Base-by-base conservation (phyloP, 2,113 vertebrate species). In the Syrrhaptes paradoxus region DNA sequence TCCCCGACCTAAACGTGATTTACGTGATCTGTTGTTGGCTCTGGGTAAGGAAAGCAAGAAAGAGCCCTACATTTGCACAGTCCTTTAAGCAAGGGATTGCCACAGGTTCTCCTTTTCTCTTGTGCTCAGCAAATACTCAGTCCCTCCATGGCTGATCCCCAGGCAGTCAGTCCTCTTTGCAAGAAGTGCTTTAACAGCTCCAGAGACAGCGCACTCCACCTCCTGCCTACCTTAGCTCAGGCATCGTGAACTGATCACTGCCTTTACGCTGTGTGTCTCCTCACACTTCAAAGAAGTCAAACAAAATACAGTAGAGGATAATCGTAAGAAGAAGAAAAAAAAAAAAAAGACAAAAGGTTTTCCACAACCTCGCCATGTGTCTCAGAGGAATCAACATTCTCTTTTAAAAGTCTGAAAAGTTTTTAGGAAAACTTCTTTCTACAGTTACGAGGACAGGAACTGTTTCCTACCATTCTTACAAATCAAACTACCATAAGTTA, bases 21-120 rank as follows among this genome's bases (percentile, higher is more conserved):
- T 63, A 32, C 20, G 15, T 55, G 17, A 70, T 26, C 63, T 59
- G 0, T 26, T 55, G 57, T 89, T 72, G 28, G 24, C 24, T 68
- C 34, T 49, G 76, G 62, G 43, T 75, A 41, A 66, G 59, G n/a
- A 89, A 78, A 89, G 43, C 41, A 67, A 85, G 74, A 57, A 32
- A 13, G 16, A 72, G 26, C 49, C 57, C 76, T 51, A 26, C 22
- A 52, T 72, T 94, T 72, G 36, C 55, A 55, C 24, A 77, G 57
- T 55, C 29, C 86, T 84, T 92, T 68, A 32, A 49, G 52, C 43
- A 86, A 63, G 1, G 9, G 19, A 57, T 54, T 67, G 73, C 73
- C 36, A 57, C n/a, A 93, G 80, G 62, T 52, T 66, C 51, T 95
- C 22, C 75, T 73, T 80, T 93, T 65, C 63, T 93, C 28, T 46